Base-by-base conservation (phyloP, 2,888 invertebrate species). In the Heliconius charithonia region DNA sequence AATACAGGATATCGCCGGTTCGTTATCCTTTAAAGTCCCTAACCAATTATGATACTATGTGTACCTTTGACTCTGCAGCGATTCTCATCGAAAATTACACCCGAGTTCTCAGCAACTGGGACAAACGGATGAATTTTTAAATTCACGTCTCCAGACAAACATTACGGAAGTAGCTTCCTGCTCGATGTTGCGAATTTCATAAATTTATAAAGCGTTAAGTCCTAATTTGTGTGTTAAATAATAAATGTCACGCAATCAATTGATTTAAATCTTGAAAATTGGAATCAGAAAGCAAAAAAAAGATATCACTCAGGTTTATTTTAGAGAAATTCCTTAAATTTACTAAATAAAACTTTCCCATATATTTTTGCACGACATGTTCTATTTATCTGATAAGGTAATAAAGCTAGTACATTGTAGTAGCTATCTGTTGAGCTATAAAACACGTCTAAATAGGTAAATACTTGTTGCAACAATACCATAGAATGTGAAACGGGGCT, bases 1-100 rank as follows among this genome's bases (percentile, higher is more conserved):
- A 89, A 89, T 89, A 88, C 88, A 85, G 86, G 88, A 90, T 90
- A 89, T 91, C 90, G 85, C 85, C 79, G 82, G 86, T 81, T 85
- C 82, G 84, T 90, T 89, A 89, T 89, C 92, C 91, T 93, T 93
- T 91, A 91, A 91, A 88, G 91, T 89, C 87, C 86, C 87, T 89
- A 90, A 90, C 88, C 84, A 90, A 89, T 93, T 93, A 92, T 90
- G 91, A 91, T 92, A 93, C 90, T 92, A 92, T 90, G 90, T 88
- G 89, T 86, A 86, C 86, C 85, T 83, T 81, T 83, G 84, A 83
- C 83, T 86, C 85, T 86, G 84, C 84, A 85, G 87, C 88, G 89
- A 90, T 94, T 93, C 93, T 91, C 93, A 93, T 91, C 88, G 88
- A 84, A 85, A 89, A 89, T 90, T 88, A 75, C 77, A 78, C 70